A percentile compares a stretch with the other conserved stretches of the same genome.
These are phyloP conservation scores for Onchidella celtica DNA, from an alignment of 2,888 invertebrate species.

Conservation along the genomic window DNA sequence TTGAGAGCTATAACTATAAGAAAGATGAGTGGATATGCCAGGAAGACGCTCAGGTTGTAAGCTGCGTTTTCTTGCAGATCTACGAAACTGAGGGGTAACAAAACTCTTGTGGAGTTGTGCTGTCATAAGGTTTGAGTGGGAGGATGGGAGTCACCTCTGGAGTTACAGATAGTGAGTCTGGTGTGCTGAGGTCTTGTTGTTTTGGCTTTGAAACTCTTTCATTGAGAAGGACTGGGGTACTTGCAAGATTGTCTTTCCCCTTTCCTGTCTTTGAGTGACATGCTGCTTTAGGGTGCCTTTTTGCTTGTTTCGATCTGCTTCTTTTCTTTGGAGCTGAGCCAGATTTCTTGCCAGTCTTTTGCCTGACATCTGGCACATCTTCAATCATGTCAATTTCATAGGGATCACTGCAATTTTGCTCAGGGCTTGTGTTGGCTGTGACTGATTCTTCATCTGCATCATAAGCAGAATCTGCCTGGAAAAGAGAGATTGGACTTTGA, in stretches of 20 bases:
- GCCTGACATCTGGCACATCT: background rate
- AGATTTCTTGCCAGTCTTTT: slow-evolving; percentile 2
- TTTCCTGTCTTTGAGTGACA: background rate
- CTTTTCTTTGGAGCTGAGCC: background rate
- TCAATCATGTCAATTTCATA: slow-evolving; percentile 30
- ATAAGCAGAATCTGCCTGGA: slow-evolving; percentile 42
- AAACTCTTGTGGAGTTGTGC: slow-evolving; percentile 13
- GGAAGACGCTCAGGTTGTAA: background rate
- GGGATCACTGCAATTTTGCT: background rate
- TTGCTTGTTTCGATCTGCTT: background rate
- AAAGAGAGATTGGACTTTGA: no score
- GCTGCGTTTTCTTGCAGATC: slow-evolving; percentile 23
- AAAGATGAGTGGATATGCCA: background rate
- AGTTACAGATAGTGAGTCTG: slow-evolving; percentile 17
- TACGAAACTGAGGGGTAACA: slow-evolving; percentile 21
- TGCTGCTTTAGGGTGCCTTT: background rate
- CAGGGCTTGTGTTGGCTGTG: slow-evolving; percentile 14
- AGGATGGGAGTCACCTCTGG: slow-evolving; percentile 45
- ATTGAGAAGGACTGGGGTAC: slow-evolving; percentile 15
- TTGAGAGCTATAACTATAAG: slow-evolving; percentile 21
- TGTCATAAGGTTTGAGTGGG: slow-evolving; percentile 19
- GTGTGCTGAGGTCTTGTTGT: background rate
- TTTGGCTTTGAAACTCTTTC: background rate
- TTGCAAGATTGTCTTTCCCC: slow-evolving; percentile 1
- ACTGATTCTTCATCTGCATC: slow-evolving; percentile 42